A percentile compares a stretch with the other conserved stretches of the same genome.
phyloP scores from a whole-genome alignment of 2,113 vertebrate species.

The Taurulus bubalis region DNA sequence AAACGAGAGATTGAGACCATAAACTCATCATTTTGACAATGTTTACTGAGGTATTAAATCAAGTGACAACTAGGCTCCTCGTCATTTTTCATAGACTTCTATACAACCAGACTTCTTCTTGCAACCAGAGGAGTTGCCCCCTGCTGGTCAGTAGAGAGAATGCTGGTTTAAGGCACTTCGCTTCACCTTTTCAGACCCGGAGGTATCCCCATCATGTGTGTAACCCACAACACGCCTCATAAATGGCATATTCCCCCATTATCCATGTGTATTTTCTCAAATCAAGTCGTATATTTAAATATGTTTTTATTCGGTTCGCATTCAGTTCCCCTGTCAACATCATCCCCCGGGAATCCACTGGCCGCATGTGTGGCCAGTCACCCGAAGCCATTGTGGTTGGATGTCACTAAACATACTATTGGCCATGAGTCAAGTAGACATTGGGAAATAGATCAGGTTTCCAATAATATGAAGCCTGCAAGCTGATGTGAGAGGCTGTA shows the following conservation, averaged over 20 bases:
- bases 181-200: neutral
- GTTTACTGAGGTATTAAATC: neutral
- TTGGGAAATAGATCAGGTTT: slow-evolving; percentile 64
- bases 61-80: neutral
- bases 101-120: neutral
- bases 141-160: neutral
- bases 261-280: neutral
- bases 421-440: slow-evolving; percentile 54
- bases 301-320: slow-evolving; percentile 1
- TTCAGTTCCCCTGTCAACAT: slow-evolving; percentile 25
- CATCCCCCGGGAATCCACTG: slow-evolving; percentile 13
- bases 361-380: slow-evolving; percentile 45
- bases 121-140: neutral
- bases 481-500: slow-evolving; percentile 65
- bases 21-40: neutral
- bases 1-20: neutral
- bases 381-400: slow-evolving; percentile 50
- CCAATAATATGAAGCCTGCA: slow-evolving; percentile 64
- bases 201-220: neutral
- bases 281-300: slow-evolving; percentile 10
- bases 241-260: neutral
- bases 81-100: neutral
- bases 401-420: slow-evolving; percentile 57
- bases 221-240: slow-evolving; percentile 2
- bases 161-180: too few relatives aligned